Conservation (phyloP, 2,113 vertebrate species). For the Rhinichthys klamathensis region DNA sequence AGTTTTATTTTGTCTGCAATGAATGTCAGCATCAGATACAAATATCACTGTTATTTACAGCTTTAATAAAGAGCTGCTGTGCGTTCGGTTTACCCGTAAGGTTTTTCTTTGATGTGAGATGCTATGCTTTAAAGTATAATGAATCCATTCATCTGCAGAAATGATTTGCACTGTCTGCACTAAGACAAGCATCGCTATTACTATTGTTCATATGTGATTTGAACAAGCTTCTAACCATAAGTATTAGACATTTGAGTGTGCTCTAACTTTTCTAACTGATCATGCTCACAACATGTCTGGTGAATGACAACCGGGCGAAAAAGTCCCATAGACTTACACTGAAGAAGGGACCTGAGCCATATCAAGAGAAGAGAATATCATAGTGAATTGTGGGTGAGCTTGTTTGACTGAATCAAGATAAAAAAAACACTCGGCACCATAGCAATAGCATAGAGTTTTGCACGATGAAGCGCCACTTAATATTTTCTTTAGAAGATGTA, state of each 20-base stretch:
- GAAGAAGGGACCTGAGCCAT: background rate
- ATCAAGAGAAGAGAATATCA: background rate
- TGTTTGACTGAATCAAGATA: background rate
- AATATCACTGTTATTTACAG: slow-evolving; percentile 30
- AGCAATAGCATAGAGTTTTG: background rate
- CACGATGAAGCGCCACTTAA: background rate
- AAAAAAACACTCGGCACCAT: background rate
- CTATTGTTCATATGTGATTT: background rate
- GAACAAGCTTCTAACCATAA: background rate
- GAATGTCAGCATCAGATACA: background rate
- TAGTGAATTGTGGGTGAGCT: background rate
- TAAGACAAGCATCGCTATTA: background rate
- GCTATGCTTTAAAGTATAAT: slow-evolving; percentile 6
- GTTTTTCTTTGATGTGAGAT: background rate
- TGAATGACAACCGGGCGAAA: background rate
- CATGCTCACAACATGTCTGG: background rate
- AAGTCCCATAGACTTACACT: background rate
- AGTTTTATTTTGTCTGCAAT: background rate
- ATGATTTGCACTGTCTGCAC: background rate
- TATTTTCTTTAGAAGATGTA: background rate
- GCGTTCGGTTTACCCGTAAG: background rate
- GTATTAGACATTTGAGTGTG: background rate
- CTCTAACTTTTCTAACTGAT: background rate
- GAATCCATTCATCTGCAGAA: slow-evolving; percentile 20
- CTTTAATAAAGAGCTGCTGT: slow-evolving; percentile 8